Conservation (phyloP, 2,797 vertebrate genomes). For the Sebastes matsubarae region DNA sequence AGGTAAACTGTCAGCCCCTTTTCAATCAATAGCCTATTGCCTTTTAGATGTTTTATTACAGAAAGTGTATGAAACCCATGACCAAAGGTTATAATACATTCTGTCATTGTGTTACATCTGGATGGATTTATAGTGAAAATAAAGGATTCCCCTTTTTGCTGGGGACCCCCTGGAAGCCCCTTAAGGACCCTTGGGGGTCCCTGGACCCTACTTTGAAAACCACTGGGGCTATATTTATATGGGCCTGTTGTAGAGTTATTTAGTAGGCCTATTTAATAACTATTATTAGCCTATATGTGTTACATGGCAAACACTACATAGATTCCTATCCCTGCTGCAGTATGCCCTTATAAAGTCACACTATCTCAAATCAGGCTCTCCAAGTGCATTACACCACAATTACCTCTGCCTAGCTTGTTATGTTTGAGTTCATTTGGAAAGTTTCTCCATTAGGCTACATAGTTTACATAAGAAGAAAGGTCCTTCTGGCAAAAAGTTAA, state of each 20-base stretch:
- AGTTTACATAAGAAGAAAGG: neutral
- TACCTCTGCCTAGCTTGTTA: neutral
- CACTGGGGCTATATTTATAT: neutral
- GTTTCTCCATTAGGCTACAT: neutral
- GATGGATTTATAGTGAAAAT: too few relatives aligned
- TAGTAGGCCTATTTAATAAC: neutral
- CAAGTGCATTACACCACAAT: neutral
- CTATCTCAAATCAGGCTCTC: neutral
- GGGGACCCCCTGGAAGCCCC: too few relatives aligned
- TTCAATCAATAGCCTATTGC: too few relatives aligned
- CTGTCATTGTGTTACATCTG: too few relatives aligned
- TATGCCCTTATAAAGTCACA: neutral
- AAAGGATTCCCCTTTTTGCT: too few relatives aligned
- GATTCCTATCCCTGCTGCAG: neutral
- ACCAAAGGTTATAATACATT: too few relatives aligned
- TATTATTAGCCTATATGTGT: neutral
- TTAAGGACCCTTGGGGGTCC: too few relatives aligned
- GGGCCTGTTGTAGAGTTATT: neutral
- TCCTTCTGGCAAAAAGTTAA: neutral
- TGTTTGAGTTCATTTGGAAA: neutral
- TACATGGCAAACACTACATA: neutral
- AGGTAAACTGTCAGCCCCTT: neutral
- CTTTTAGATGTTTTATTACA: too few relatives aligned
- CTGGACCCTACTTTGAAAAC: too few relatives aligned
- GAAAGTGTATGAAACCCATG: too few relatives aligned